These are phyloP conservation scores for Ylistrum balloti DNA, from an alignment of 1,140 invertebrate genomes.

Conservation along the genomic window DNA sequence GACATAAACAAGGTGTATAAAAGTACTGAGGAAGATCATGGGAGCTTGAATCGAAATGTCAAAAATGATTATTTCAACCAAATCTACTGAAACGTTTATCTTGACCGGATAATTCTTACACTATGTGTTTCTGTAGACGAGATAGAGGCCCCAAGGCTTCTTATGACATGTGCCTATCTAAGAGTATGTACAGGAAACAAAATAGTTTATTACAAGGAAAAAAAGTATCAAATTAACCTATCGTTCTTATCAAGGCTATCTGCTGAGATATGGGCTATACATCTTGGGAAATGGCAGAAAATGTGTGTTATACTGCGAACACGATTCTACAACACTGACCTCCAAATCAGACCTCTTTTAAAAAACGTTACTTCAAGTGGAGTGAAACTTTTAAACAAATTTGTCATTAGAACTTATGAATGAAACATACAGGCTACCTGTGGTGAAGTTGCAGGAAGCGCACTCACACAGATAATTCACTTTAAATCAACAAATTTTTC, in stretches of 20 bases:
- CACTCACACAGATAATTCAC: not conserved
- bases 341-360: conserved; percentile 34
- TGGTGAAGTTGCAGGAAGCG: not conserved
- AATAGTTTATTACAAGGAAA: conserved; percentile 22
- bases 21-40: not conserved
- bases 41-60: conserved; percentile 5
- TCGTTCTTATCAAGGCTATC: not conserved
- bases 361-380: conserved; percentile 34
- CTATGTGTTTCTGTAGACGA: not conserved
- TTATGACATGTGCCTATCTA: not conserved
- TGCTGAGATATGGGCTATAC: conserved; percentile 17
- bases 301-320: not conserved
- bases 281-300: conserved; percentile 24
- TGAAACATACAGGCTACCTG: not conserved
- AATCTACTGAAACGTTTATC: conserved; percentile 27
- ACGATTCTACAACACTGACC: not conserved
- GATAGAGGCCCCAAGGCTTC: not conserved
- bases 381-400: conserved; percentile 36
- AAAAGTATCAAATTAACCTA: conserved; percentile 40
- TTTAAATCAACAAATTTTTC: conserved; percentile 40
- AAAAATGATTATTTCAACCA: conserved; percentile 40
- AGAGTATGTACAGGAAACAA: conserved; percentile 20
- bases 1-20: not conserved
- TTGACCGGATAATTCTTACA: not conserved
- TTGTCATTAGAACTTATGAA: conserved; percentile 28